These are phyloP conservation scores for Salticus scenicus DNA, from an alignment of 2,888 invertebrate species.

Conservation along the genomic window DNA sequence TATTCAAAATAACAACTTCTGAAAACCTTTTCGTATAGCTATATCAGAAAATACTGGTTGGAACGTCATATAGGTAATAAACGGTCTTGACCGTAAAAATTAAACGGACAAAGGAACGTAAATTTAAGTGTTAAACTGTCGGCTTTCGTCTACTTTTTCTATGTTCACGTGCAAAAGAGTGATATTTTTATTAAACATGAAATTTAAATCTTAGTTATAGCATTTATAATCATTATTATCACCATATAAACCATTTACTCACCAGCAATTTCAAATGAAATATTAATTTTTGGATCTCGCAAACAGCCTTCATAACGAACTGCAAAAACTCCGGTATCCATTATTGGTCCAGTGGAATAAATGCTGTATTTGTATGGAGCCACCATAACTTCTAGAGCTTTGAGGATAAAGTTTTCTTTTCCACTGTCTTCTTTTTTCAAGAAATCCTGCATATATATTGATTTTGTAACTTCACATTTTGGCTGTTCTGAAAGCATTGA, in stretches of 20 bases:
- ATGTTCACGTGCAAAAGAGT: too few species aligned
- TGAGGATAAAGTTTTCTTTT: not conserved
- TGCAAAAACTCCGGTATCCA: slow-evolving; percentile 10
- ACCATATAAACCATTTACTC: not conserved
- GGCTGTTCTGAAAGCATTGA: not conserved
- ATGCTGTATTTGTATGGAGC: not conserved
- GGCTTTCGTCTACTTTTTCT: too few species aligned
- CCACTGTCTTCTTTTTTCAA: slow-evolving; percentile 28
- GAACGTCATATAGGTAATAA: too few species aligned
- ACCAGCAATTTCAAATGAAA: slow-evolving; percentile 40
- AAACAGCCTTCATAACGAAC: slow-evolving; percentile 43
- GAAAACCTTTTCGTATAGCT: too few species aligned
- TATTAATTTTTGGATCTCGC: slow-evolving; percentile 18
- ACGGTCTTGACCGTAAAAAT: too few species aligned
- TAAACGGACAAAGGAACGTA: too few species aligned
- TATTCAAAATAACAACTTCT: too few species aligned
- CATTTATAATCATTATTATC: too few species aligned
- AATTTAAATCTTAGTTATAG: too few species aligned
- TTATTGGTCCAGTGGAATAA: not conserved
- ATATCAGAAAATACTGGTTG: too few species aligned
- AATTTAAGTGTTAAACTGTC: too few species aligned
- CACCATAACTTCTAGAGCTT: not conserved
- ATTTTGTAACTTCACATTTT: not conserved
- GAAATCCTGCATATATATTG: not conserved
- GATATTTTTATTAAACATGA: too few species aligned